phyloP scores from a whole-genome alignment of 37 sponge, comb jelly and placozoan genomes.

The Tethya wilhelma region DNA sequence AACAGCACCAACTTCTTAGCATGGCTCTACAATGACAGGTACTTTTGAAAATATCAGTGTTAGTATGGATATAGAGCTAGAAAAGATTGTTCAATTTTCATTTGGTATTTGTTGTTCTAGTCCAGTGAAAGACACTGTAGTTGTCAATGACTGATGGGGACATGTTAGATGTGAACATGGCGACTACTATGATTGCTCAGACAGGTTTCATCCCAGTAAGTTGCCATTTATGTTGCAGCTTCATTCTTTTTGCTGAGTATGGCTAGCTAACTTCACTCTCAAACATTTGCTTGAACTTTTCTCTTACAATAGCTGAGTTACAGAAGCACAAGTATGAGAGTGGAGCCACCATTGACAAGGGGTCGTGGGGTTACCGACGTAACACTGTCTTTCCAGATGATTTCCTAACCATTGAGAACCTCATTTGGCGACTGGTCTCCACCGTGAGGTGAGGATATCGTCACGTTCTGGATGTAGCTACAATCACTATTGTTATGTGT shows the following conservation, averaged over 20 bases:
- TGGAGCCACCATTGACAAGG: slow-evolving; percentile 69
- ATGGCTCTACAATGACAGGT: too few relatives aligned
- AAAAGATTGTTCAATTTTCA: too few relatives aligned
- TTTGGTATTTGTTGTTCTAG: too few relatives aligned
- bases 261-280: background rate
- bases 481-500: background rate
- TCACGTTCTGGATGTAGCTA: too few relatives aligned
- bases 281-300: too few relatives aligned
- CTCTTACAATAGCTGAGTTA: slow-evolving; percentile 29
- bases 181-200: slow-evolving; percentile 66
- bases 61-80: too few relatives aligned
- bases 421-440: slow-evolving; percentile 49
- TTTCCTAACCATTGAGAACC: slow-evolving; percentile 52
- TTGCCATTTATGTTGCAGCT: too few relatives aligned
- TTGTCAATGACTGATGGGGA: slow-evolving; percentile 89
- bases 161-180: slow-evolving; percentile 70
- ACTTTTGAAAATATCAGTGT: too few relatives aligned
- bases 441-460: slow-evolving; percentile 85
- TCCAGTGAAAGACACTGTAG: slow-evolving; percentile 81
- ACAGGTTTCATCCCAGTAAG: slow-evolving; percentile 62
- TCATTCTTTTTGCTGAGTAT: background rate
- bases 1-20: too few relatives aligned
- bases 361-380: slow-evolving; percentile 74
- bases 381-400: slow-evolving; percentile 46
- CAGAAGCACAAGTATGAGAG: slow-evolving; percentile 83